These are phyloP conservation scores for Oreohelix idahoensis DNA, from an alignment of 1,140 invertebrate species.

Conservation along the genomic window DNA sequence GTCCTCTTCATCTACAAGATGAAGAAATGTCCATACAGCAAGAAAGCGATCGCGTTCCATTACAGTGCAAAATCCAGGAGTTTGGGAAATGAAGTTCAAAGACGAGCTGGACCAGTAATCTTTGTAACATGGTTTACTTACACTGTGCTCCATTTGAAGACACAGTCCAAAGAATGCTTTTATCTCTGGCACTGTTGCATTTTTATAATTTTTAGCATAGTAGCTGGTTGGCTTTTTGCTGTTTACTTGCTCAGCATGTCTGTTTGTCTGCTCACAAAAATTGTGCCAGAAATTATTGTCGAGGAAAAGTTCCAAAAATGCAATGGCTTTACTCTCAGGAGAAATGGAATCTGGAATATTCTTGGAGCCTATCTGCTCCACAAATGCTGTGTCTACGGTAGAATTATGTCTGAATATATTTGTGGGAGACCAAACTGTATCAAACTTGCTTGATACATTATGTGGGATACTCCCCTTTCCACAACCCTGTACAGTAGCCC, in stretches of 20 bases:
- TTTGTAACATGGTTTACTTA: background rate
- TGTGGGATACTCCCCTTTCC: too few relatives aligned
- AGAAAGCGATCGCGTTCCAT: background rate
- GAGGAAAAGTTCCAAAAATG: background rate
- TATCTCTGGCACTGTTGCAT: too few relatives aligned
- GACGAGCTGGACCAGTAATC: background rate
- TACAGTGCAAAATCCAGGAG: background rate
- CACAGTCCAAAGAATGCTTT: too few relatives aligned
- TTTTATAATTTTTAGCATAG: background rate
- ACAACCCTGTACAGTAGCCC: too few relatives aligned
- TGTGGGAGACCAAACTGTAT: background rate
- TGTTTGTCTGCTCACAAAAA: background rate
- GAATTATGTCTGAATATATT: background rate
- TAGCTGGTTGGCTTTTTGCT: background rate
- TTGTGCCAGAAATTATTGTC: background rate
- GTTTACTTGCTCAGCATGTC: background rate
- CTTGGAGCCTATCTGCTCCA: background rate
- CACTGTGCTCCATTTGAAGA: background rate
- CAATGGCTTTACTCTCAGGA: background rate
- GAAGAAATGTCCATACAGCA: background rate
- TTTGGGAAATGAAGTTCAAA: background rate
- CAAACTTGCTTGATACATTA: too few relatives aligned
- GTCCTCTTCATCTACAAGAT: background rate
- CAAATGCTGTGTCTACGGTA: background rate
- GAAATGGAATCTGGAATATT: background rate